These are phyloP conservation scores for Anastrepha obliqua DNA, from an alignment of 1,140 invertebrate species.

Conservation along the genomic window DNA sequence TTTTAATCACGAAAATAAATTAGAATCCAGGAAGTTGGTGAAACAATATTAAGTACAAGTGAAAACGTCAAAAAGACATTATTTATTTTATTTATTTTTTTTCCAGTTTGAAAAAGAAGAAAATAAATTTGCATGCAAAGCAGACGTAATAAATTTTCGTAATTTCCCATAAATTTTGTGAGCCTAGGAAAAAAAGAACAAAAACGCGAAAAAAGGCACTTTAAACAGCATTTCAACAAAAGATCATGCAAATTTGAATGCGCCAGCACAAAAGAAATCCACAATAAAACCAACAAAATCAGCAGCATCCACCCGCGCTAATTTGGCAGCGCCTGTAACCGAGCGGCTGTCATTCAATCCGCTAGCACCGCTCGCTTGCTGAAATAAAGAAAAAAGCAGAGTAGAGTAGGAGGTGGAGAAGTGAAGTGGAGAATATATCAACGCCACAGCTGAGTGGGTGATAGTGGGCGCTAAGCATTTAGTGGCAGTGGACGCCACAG, in stretches of 20 bases:
- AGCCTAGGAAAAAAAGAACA: not conserved
- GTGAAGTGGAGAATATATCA: not conserved
- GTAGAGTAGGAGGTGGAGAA: not conserved
- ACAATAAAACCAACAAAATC: not conserved
- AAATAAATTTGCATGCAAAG: constrained; percentile 50
- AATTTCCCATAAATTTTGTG: constrained; percentile 50
- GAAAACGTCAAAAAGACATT: constrained; percentile 9
- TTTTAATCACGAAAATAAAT: constrained; percentile 41
- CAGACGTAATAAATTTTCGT: constrained; percentile 50
- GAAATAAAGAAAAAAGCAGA: not conserved
- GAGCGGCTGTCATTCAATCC: constrained; percentile 20
- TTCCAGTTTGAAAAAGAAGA: not conserved
- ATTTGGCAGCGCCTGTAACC: constrained; percentile 37
- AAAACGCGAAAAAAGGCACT: no score
- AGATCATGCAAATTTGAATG: constrained; percentile 43
- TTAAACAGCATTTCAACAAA: not conserved
- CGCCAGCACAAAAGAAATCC: not conserved
- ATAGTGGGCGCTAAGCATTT: constrained; percentile 30
- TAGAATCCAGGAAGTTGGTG: constrained; percentile 43
- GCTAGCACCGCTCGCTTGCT: constrained; percentile 4
- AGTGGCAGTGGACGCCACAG: not conserved
- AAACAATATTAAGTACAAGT: constrained; percentile 34
- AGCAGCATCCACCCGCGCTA: constrained; percentile 43
- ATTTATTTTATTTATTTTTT: constrained; percentile 1
- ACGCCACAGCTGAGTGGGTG: constrained; percentile 12